Evolutionary conservation across 2,113 vertebrate genomes (phyloP), one percentile per base, ranked within the genome.

Genomic region (Brachionichthys hirsutus): DNA sequence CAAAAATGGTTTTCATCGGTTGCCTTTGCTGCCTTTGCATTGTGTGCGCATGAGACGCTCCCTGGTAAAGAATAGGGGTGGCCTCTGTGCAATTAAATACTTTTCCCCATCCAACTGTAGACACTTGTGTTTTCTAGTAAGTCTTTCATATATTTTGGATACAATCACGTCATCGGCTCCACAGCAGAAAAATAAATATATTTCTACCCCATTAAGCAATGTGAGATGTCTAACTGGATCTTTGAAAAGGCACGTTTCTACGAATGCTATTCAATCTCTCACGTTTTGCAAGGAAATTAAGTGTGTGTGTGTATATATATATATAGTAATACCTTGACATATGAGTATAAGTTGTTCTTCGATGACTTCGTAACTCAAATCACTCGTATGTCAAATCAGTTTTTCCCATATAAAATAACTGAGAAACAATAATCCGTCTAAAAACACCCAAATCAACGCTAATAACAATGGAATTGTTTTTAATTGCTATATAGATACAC

Each of bases 1-100:
- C 90, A 90, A 89, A 92, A 92, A 92, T 90, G 89, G 86, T 92
- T 90, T 91, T 92, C 87, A 91, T 90, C 83, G 81, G 83, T 90
- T 75, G 88, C 81, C 87, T 88, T 88, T 85, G 86, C 84, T 86
- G 82, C 88, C 84, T 84, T 81, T 80, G 86, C 85, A 85, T 90
- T 90, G 81, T 86, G 76, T 78, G 18, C 73, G 71, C 56, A 41
- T 49, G 68, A 19, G 60, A 84, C 64, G 67, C 74, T 73, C 74
- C 68, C 76, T 67, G 62, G 48, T 77, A 62, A 84, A 82, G 82
- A 87, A 87, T 75, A 84, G 75, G 70, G 80, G 87, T 65, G 62
- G 75, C 78, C 80, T 84, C 82, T 40, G n/a, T 83, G 74, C 81
- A 84, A 62, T 73, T 68, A 77, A 77, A 82, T 64, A 52, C 64